phyloP scores from a whole-genome alignment of 2,797 vertebrate species.

The Acanthornis magna region DNA sequence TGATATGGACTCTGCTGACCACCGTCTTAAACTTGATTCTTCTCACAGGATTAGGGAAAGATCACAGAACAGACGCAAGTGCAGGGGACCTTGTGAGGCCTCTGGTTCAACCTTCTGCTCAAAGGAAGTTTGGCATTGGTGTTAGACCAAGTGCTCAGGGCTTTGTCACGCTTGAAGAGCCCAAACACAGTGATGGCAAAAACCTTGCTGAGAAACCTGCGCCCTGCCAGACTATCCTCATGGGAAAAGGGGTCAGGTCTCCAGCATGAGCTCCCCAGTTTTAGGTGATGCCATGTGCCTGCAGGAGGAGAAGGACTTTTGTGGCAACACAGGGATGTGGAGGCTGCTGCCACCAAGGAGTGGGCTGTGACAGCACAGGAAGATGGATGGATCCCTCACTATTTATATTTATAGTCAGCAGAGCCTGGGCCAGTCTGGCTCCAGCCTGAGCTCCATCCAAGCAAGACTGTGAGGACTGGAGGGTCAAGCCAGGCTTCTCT shows the following conservation, averaged over 20 bases:
- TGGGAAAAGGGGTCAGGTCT: neutral
- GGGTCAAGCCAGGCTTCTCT: neutral
- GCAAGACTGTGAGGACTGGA: neutral
- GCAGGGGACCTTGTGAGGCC: neutral
- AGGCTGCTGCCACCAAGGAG: neutral
- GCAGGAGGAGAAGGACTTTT: neutral
- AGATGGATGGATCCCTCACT: neutral
- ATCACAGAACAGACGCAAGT: too few relatives aligned
- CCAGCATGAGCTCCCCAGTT: neutral
- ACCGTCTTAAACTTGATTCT: neutral
- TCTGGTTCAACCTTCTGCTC: neutral
- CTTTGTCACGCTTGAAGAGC: neutral
- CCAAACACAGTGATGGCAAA: neutral
- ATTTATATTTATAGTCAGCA: accelerated
- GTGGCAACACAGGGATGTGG: too few relatives aligned
- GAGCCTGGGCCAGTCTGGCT: neutral
- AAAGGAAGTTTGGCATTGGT: neutral
- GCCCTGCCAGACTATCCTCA: neutral
- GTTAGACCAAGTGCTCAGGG: neutral
- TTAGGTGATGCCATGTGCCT: neutral
- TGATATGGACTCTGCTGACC: neutral
- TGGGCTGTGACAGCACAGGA: too few relatives aligned
- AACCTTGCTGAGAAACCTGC: neutral
- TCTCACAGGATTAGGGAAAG: neutral
- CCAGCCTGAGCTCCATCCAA: neutral